Evolutionary conservation across 2,113 vertebrate genomes (phyloP), one percentile per base, ranked within the genome.

Genomic region (Empidonax traillii): DNA sequence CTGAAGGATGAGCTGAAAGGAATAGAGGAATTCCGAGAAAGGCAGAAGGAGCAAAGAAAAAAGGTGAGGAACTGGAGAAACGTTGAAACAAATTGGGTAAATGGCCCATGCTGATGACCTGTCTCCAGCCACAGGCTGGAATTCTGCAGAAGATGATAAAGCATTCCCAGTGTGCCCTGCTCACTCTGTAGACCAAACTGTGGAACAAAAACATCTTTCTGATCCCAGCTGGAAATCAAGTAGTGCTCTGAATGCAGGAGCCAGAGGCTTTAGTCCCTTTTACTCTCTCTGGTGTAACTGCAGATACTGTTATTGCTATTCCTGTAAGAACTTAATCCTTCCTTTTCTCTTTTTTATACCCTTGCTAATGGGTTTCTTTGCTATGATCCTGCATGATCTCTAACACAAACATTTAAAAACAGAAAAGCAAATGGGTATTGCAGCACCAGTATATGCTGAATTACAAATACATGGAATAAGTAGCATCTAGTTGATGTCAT

Each of bases 41-140:
- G 98, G 46, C 99, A 99, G 97, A 99, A 99, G 96, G 99, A 99
- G 17, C 98, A 99, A 94, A 98, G 99, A 24, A 99, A 98, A 96
- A 99, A 99, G 98, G 99, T 99, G 80, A 98, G 97, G 25, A 16
- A 53, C 14, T 14, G 25, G 24, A 55, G 28, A 65, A 78, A 35
- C 15, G 21, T 35, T 75, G 62, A 74, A 71, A 73, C 15, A 31
- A 17, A 44, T 3, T 11, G 55, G 44, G 43, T 71, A 72, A 81
- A 0, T 39, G 46, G 35, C 17, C 55, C 2, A 0, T 75, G 47
- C 35, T 68, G 72, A 22, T 25, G 66, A 9, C 63, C 61, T 33
- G 31, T 41, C 55, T 84, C 46, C n/a, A 92, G 79, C 44, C 83
- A 68, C 0, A 67, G 76, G 49, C 61, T 78, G 51, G 72, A 88